Percentiles rank a stretch among this genome's conserved stretches.
Evolutionary conservation across 1,140 invertebrate species (phyloP).

Genomic region (Drosophila gunungcola): DNA sequence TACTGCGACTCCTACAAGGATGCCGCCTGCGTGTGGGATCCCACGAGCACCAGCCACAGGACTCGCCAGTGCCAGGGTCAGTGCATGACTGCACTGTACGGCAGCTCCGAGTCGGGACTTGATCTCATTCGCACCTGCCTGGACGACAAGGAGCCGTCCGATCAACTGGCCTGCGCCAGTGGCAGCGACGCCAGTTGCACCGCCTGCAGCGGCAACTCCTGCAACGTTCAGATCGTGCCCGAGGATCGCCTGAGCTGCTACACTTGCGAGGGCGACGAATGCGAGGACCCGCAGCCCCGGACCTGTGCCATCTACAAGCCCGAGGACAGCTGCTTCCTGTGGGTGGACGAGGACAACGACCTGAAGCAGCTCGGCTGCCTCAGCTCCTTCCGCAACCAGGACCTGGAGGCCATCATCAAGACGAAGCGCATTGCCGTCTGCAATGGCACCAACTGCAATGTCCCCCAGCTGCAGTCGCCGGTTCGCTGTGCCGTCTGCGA

Average conservation of each 20-base stretch:
- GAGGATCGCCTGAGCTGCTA: constrained; percentile 63
- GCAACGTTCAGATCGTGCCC: constrained; percentile 61
- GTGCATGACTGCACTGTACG: constrained; percentile 77
- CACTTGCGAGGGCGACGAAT: constrained; percentile 58
- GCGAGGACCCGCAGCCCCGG: constrained; percentile 51
- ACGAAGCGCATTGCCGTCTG: constrained; percentile 74
- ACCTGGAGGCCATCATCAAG: constrained; percentile 61
- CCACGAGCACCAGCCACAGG: constrained; percentile 37
- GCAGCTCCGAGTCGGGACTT: constrained; percentile 39
- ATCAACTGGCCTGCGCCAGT: constrained; percentile 46
- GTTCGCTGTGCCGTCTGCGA: constrained; percentile 71
- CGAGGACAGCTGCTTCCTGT: constrained; percentile 66
- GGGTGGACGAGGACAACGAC: constrained; percentile 65
- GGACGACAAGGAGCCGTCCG: constrained; percentile 68
- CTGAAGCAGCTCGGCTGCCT: constrained; percentile 63
- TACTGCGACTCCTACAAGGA: constrained; percentile 74
- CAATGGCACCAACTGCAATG: constrained; percentile 65
- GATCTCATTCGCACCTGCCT: constrained; percentile 76
- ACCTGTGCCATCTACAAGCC: constrained; percentile 65
- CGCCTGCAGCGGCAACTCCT: constrained; percentile 51
- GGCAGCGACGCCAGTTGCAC: constrained; percentile 51
- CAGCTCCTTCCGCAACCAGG: constrained; percentile 72
- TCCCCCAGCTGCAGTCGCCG: constrained; percentile 28
- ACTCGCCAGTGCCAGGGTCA: constrained; percentile 68
- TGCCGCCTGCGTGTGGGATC: constrained; percentile 50